Evolutionary conservation across 2,113 vertebrate genomes (phyloP).

Genomic region (Neogale vison): DNA sequence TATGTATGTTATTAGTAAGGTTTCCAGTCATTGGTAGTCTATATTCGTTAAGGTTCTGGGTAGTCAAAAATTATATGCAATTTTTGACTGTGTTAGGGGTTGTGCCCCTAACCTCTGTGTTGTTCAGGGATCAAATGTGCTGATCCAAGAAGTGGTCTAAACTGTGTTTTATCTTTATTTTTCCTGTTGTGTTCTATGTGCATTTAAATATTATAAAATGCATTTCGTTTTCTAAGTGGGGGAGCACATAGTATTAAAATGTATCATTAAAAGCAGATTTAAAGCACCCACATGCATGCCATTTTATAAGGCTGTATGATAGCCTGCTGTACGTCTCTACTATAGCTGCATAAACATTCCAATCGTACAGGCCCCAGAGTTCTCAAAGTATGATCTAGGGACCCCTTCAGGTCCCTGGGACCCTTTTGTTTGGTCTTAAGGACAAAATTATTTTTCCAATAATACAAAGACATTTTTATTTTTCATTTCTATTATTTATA

Average conservation of each 20-base stretch:
- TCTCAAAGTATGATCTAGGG: background rate
- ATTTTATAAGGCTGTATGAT: background rate
- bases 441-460: background rate
- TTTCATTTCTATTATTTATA: background rate
- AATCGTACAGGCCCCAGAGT: background rate
- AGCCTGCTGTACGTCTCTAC: background rate
- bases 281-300: fast-evolving
- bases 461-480: background rate
- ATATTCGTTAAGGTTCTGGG: background rate
- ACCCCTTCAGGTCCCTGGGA: background rate
- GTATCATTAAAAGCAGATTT: background rate
- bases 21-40: background rate
- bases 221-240: background rate
- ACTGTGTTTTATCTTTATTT: background rate
- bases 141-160: background rate
- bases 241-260: background rate
- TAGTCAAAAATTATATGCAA: background rate
- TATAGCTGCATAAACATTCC: fast-evolving
- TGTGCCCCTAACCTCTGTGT: background rate
- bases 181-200: background rate
- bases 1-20: background rate
- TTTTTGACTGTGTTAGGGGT: background rate
- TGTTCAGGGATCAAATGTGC: background rate
- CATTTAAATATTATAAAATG: background rate
- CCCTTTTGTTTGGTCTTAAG: background rate